Conservation (phyloP, 2,888 invertebrate genomes). For the Hymenopus coronatus region DNA sequence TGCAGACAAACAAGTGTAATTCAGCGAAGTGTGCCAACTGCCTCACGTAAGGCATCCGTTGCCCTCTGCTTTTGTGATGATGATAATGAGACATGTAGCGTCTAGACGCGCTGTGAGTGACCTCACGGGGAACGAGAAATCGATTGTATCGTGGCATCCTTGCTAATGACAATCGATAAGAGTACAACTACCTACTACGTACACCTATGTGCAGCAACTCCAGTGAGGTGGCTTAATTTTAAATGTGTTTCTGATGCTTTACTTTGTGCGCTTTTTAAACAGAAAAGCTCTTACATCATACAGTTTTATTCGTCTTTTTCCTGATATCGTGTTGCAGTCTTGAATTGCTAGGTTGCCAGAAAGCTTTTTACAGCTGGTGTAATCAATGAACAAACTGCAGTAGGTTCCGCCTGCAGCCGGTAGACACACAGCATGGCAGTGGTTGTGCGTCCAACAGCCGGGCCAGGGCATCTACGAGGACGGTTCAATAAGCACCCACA, state of each 20-base stretch:
- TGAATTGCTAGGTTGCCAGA: too few species aligned
- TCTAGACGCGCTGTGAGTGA: not conserved
- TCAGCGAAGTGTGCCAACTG: not conserved
- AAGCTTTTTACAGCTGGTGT: too few species aligned
- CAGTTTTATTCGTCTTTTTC: not conserved
- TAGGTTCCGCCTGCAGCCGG: too few species aligned
- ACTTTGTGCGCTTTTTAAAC: not conserved
- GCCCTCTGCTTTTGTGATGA: not conserved
- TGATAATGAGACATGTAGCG: not conserved
- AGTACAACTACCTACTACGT: not conserved
- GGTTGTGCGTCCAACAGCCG: too few species aligned
- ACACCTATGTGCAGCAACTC: not conserved
- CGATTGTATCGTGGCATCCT: not conserved
- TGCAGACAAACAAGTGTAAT: not conserved
- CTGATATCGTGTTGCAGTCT: not conserved
- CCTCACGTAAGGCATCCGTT: not conserved
- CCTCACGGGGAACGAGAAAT: not conserved
- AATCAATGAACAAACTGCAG: too few species aligned
- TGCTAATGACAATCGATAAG: not conserved
- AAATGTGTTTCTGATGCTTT: not conserved
- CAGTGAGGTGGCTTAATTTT: not conserved
- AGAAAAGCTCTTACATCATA: not conserved
- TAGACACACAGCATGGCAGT: too few species aligned
- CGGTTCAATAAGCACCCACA: too few species aligned
- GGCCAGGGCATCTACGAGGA: too few species aligned